Evolutionary conservation across 2,113 vertebrate species (phyloP), one percentile per base, ranked within the genome.

Genomic region (Chaetodon auriga): DNA sequence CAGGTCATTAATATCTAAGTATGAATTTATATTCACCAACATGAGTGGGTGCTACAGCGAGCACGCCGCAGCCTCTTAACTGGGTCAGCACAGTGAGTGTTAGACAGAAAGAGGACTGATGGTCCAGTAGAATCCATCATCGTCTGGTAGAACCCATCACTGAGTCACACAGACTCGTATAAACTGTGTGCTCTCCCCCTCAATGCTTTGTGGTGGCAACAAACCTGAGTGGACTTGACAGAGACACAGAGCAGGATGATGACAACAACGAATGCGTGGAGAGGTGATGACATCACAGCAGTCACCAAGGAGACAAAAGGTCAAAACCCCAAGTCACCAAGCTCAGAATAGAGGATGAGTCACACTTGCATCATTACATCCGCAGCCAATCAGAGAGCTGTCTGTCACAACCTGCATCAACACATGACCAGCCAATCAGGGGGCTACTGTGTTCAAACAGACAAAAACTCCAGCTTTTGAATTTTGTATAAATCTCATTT

Each of bases 281-380:
- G 74, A 13, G 46, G 51, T 1, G 23, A 51, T 84, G 88, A 89
- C 90, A 80, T 91, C 90, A 90, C 49, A 57, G 51, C 6, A 71
- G 87, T 92, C 89, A 85, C 91, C 89, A 87, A 41, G 90, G 91
- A 83, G 80, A 92, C 60, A 4, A 88, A 92, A 92, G 92, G 90
- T 92, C 90, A 87, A 6, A 77, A 75, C 79, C 85, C 61, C 23
- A 30, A 73, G 80, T 83, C 76, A 54, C 70, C 71, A 38, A 48
- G 68, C 85, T 90, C 77, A 90, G 84, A 93, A 92, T 89, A 91
- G 89, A 89, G 30, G 65, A 87, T 93, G 93, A 94, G 84, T 94
- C 93, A 94, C 35, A 25, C 57, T 48, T 84, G 88, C 89, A 80
- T 90, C 92, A 71, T 53, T 62, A 36, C 69, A 12, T 6, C 36